These are phyloP conservation scores for Cremastobaeus sp. DNA, from an alignment of 2,888 invertebrate genomes.

Conservation along the genomic window DNA sequence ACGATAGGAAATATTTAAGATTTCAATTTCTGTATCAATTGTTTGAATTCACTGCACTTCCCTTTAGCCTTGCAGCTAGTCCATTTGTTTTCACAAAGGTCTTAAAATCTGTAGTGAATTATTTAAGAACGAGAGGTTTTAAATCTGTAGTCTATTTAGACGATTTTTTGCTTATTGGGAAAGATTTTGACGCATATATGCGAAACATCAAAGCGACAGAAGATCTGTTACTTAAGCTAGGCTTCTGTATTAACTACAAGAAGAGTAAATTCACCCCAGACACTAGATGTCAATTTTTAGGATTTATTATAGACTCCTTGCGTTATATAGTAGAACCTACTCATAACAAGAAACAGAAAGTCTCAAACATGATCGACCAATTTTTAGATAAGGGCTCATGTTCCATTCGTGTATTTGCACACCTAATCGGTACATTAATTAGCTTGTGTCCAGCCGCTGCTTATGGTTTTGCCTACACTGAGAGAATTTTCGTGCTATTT, in stretches of 20 bases:
- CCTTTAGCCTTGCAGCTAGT: slow-evolving; percentile 53
- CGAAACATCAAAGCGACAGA: neutral
- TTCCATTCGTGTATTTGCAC: neutral
- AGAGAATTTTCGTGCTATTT: too few relatives aligned
- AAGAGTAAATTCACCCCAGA: slow-evolving; percentile 7
- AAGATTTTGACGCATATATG: neutral
- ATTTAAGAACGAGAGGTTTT: slow-evolving; percentile 3
- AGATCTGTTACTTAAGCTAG: neutral
- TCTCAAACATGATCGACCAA: neutral
- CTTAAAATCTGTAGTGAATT: too few relatives aligned
- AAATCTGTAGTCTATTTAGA: slow-evolving; percentile 23
- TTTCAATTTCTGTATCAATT: slow-evolving; percentile 57
- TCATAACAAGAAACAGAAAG: neutral
- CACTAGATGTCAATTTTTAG: slow-evolving; percentile 23
- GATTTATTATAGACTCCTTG: slow-evolving; percentile 5
- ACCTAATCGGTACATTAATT: neutral
- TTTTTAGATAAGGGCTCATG: neutral
- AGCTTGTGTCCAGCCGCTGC: neutral
- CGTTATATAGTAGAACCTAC: neutral
- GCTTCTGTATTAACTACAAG: slow-evolving; percentile 1
- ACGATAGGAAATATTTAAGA: slow-evolving; percentile 60
- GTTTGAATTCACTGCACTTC: slow-evolving; percentile 63
- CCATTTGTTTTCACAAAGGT: slow-evolving; percentile 65
- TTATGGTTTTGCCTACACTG: neutral
- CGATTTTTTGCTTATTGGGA: neutral